These are phyloP conservation scores for Microcebus griseorufus DNA, from an alignment of 2,113 vertebrate genomes.

Conservation along the genomic window DNA sequence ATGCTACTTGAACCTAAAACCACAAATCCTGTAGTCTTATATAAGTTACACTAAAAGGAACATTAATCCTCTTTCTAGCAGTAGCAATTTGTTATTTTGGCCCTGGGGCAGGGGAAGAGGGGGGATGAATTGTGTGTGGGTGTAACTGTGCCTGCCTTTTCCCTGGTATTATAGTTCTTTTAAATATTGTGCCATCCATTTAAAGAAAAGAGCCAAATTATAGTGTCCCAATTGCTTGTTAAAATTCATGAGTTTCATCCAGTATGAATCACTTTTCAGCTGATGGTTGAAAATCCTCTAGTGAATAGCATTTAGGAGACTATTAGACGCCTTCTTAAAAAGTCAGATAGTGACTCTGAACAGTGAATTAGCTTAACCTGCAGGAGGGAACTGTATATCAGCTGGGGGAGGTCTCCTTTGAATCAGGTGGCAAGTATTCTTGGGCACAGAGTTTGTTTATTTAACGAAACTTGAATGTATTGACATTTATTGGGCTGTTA, in stretches of 20 bases:
- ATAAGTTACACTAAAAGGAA: not conserved
- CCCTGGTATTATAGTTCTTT: not conserved
- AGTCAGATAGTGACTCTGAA: not conserved
- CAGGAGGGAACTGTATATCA: not conserved
- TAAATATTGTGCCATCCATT: not conserved
- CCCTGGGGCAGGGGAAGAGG: not conserved
- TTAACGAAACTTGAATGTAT: not conserved
- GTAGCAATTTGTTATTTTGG: not conserved
- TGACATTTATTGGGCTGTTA: not conserved
- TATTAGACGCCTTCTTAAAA: slow-evolving; percentile 3
- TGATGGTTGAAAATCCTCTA: slow-evolving; percentile 31
- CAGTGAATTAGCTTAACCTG: not conserved
- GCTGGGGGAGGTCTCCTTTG: not conserved
- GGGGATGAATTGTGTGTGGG: not conserved
- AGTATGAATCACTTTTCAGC: not conserved
- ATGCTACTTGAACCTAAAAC: not conserved
- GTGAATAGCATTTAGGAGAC: not conserved
- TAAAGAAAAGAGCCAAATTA: not conserved
- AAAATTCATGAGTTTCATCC: slow-evolving; percentile 14
- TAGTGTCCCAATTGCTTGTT: not conserved
- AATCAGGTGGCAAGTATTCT: not conserved
- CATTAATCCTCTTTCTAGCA: not conserved
- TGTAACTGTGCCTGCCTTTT: not conserved
- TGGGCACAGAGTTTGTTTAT: not conserved
- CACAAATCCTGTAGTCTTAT: not conserved